Evolutionary conservation across 2,113 vertebrate genomes (phyloP).

Genomic region (Mohoua ochrocephala): DNA sequence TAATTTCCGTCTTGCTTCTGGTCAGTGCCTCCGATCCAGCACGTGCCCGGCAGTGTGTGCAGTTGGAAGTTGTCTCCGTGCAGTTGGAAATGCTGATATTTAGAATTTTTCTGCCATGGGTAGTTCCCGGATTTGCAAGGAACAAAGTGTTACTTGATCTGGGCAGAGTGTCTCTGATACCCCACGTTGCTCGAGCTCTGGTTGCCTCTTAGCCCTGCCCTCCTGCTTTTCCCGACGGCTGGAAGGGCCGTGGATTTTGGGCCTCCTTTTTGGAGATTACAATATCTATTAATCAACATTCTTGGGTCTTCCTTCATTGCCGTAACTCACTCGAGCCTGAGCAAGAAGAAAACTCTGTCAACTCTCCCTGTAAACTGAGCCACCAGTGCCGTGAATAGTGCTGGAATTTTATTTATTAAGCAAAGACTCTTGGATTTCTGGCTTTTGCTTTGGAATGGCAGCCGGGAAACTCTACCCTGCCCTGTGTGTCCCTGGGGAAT

Average conservation of each 20-base stretch:
- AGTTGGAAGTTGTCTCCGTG: neutral
- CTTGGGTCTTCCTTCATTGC: conserved; percentile 42
- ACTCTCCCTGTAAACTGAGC: conserved; percentile 48
- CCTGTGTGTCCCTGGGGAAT: conserved; percentile 25
- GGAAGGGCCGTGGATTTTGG: neutral
- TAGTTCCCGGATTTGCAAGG: neutral
- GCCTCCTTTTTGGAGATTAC: neutral
- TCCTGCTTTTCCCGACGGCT: neutral
- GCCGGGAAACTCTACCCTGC: conserved; percentile 60
- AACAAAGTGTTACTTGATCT: neutral
- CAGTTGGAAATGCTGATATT: neutral
- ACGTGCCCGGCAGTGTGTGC: neutral
- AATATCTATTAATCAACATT: conserved; percentile 30
- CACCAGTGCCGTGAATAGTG: neutral
- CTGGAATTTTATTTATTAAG: conserved; percentile 53
- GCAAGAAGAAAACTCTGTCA: conserved; percentile 52
- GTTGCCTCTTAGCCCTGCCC: neutral
- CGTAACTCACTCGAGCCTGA: neutral
- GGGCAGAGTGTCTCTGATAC: neutral
- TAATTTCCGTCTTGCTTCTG: neutral
- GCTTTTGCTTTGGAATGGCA: conserved; percentile 42
- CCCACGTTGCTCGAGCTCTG: accelerated
- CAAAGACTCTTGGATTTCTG: conserved; percentile 49
- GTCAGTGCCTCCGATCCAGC: neutral
- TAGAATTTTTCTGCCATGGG: neutral